Evolutionary conservation across 2,113 vertebrate species (phyloP), one percentile per base, ranked within the genome.

Genomic region (Atrichornis clamosus): DNA sequence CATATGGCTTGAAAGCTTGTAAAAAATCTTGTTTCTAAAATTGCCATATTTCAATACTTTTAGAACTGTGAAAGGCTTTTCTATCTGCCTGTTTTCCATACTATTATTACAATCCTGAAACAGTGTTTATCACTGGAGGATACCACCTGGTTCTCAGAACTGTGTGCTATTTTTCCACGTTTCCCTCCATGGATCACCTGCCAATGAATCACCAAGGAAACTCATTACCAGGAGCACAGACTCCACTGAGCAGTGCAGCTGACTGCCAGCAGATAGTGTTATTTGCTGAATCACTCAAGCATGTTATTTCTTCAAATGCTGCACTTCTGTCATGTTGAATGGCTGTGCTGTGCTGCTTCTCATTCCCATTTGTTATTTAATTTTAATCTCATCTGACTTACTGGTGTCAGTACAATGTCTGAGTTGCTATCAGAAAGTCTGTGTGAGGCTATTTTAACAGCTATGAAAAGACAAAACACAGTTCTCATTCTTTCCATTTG

Each of bases 141-240:
- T 55, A 67, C 53, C 65, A 89, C 74, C 81, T 73, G 70, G 28
- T 65, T 91, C 46, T 86, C 80, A 64, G 74, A 72, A 32, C 41
- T 39, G 7, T 5, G 22, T n/a, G n/a, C 81, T 85, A 10, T 63
- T 87, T 68, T 86, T 87, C 79, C 65, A 39, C 19, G 3, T 50
- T 89, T 89, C 77, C 70, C 84, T 96, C 70, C 49, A 28, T 35
- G 74, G 77, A 84, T 82, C 90, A 87, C 62, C 89, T 93, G 91
- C 77, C 94, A 95, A 50, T 39, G 58, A 94, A 91, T 96, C 84
- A 93, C 91, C 87, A 93, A 82, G 81, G 89, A 89, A 96, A 95
- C 87, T 93, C 67, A 33, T 55, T 93, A 69, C 78, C 69, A 63
- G 62, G 84, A 76, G 74, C 77, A 78, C 35, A 73, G 64, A 89